Base-by-base conservation (phyloP, 1,140 invertebrate species). In the Whitmania pigra region DNA sequence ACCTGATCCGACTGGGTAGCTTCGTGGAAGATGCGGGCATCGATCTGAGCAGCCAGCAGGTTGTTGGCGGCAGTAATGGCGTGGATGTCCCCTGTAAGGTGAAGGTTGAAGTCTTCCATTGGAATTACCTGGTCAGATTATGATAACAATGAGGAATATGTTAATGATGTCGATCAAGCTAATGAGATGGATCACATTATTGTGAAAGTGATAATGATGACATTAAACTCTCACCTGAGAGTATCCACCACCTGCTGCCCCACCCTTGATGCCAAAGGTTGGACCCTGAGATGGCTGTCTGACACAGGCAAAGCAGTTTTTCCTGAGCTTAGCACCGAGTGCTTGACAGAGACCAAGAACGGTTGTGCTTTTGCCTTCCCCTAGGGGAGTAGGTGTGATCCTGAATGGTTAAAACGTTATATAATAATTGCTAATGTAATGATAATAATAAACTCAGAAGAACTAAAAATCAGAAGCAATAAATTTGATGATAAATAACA, bases 31-130 rank as follows among this genome's bases (percentile, higher is more conserved):
- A 95, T 93, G 77, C 95, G 86, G 2, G 94, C 90, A 81, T 97
- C 94, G 74, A 88, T 84, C 71, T 86, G 85, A 27, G 87, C 95
- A 25, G 96, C 94, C 0, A 99, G 81, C 9, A 99, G 84, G 84
- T 99, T 99, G 82, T 99, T 97, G 11, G 97, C 96, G 6, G 94
- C 94, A 0, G 91, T 91, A 6, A 99, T 90, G 0, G 96, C 96
- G 82, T 99, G 97, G 75, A 99, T 97, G 79, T 99, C 97, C 22
- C 95, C 97, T 11, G 96, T 99, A 67, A 99, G 84, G 82, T 99
- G 97, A 15, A 99, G 86, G 84, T 99, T 99, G 81, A 99, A 97
- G 78, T 99, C 97, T 83, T 99, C 95, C 97, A 99, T 99, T 0
- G 97, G 96, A 77, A 99, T 97, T 0, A 98, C 93, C 85, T 93